A percentile compares a stretch with the other conserved stretches of the same genome.
Conservation (phyloP, 1,140 invertebrate genomes). For the Pseudomyrmex pallidus region DNA sequence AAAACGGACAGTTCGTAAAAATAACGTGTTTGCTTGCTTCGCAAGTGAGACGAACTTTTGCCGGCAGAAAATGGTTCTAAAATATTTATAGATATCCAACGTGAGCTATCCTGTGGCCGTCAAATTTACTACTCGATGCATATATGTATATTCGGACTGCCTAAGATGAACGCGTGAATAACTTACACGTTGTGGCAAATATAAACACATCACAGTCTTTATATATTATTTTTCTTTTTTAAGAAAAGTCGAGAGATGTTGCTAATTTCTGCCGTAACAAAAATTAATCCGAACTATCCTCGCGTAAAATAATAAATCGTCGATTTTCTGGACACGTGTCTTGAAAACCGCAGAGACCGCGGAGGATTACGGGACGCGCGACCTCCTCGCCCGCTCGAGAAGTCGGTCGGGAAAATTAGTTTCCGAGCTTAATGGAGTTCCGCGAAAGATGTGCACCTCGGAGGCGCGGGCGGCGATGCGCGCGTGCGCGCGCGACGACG, state of each 20-base stretch:
- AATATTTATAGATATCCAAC: background rate
- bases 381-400: background rate
- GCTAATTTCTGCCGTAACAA: constrained; percentile 11
- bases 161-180: background rate
- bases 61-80: background rate
- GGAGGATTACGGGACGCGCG: constrained; percentile 73
- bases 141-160: background rate
- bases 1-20: too few species aligned
- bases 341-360: constrained; percentile 49
- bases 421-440: constrained; percentile 80
- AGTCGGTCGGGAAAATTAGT: constrained; percentile 78
- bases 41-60: background rate
- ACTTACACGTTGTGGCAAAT: too few species aligned
- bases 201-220: too few species aligned
- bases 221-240: background rate
- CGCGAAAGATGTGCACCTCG: constrained; percentile 74
- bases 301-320: constrained; percentile 50
- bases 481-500: too few species aligned
- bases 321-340: constrained; percentile 47
- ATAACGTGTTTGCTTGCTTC: background rate
- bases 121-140: background rate
- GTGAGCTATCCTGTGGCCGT: background rate
- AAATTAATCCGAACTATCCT: constrained; percentile 16
- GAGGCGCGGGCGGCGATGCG: background rate
- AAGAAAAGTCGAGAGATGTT: background rate